A percentile compares a stretch with the other conserved stretches of the same genome.
Conservation (phyloP, 1,140 invertebrate species). For the Olivierus martensii region DNA sequence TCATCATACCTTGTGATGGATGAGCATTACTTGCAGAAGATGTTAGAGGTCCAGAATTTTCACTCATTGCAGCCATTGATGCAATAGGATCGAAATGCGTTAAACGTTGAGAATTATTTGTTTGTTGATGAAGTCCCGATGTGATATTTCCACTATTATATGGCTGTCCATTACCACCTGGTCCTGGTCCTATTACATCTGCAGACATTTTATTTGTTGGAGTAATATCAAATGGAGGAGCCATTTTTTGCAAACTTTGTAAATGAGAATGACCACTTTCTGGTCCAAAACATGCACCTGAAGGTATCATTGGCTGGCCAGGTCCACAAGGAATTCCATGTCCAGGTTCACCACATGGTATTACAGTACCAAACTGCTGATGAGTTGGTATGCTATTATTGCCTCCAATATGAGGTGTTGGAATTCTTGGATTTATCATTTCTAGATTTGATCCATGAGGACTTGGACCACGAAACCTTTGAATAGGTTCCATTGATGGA, state of each 20-base stretch:
- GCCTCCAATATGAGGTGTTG: conserved; percentile 11
- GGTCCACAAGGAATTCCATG: background rate
- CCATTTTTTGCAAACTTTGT: conserved; percentile 24
- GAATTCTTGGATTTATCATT: conserved; percentile 13
- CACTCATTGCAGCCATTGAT: conserved; percentile 84
- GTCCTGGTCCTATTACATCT: conserved; percentile 12
- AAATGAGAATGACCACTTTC: conserved; percentile 11
- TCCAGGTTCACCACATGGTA: conserved; percentile 1
- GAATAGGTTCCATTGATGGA: conserved; percentile 6
- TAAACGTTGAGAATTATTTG: conserved; percentile 12
- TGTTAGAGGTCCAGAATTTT: conserved; percentile 38
- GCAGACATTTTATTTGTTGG: conserved; percentile 12
- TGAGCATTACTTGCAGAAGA: conserved; percentile 33
- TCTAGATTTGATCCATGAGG: conserved; percentile 20
- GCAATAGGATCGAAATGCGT: conserved; percentile 78
- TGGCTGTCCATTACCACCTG: conserved; percentile 12
- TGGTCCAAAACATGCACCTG: background rate
- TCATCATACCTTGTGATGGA: conserved; percentile 27
- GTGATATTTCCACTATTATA: conserved; percentile 5
- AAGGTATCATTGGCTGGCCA: background rate
- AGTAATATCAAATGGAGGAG: conserved; percentile 21
- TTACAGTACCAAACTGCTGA: conserved; percentile 1
- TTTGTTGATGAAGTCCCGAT: conserved; percentile 2
- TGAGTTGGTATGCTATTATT: conserved; percentile 8
- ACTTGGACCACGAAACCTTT: conserved; percentile 24